Percentiles rank a stretch among this genome's conserved stretches.
Evolutionary conservation across 2,797 vertebrate genomes (phyloP).

Genomic region (Muraenolepis orangiensis): DNA sequence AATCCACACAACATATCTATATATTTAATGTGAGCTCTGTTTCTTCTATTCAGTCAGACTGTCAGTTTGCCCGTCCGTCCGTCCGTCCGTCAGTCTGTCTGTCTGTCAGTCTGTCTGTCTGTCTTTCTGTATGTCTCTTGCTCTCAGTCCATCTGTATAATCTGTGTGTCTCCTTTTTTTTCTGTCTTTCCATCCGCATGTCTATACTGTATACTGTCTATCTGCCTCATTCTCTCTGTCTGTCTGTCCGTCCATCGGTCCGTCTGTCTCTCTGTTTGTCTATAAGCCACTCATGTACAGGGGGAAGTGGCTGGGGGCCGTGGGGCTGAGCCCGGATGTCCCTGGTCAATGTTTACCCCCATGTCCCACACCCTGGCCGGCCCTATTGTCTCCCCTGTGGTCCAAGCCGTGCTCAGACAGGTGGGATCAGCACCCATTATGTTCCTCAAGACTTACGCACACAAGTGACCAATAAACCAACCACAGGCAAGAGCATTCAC

Average conservation of each 20-base stretch:
- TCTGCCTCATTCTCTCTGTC: background rate
- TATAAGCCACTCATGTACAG: background rate
- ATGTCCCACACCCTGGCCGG: constrained; percentile 43
- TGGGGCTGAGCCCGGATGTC: constrained; percentile 17
- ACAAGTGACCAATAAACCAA: constrained; percentile 42
- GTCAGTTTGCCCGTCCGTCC: background rate
- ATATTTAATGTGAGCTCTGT: background rate
- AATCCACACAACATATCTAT: background rate
- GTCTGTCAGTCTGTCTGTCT: background rate
- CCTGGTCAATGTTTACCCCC: constrained; percentile 40
- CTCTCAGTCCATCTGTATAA: background rate
- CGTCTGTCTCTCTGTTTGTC: background rate
- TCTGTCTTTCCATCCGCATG: background rate
- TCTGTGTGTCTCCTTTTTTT: background rate
- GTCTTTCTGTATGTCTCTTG: background rate
- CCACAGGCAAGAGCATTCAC: constrained; percentile 30
- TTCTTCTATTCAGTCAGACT: background rate
- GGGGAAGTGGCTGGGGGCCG: constrained; percentile 4
- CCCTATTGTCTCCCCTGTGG: constrained; percentile 51
- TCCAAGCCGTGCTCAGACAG: constrained; percentile 51
- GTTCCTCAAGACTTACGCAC: constrained; percentile 56
- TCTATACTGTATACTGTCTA: background rate
- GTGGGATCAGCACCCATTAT: constrained; percentile 62
- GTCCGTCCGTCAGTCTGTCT: background rate
- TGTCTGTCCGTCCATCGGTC: background rate